These are phyloP conservation scores for Notocelia uddmanniana DNA, from an alignment of 2,888 invertebrate genomes.

Conservation along the genomic window DNA sequence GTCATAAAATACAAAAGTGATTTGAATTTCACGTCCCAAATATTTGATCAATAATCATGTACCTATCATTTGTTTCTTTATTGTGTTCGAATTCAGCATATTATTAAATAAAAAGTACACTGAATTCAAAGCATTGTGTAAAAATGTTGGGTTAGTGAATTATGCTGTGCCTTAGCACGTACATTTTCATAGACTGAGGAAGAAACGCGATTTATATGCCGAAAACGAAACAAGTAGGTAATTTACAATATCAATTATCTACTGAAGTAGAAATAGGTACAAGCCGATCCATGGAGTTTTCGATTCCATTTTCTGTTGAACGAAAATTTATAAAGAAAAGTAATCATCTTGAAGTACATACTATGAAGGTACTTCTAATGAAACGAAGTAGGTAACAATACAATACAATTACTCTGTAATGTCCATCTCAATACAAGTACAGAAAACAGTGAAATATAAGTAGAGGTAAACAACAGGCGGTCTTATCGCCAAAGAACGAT, in stretches of 20 bases:
- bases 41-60: conserved; percentile 7
- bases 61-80: not conserved
- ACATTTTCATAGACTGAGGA: not conserved
- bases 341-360: too few species aligned
- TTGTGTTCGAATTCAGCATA: not conserved
- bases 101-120: not conserved
- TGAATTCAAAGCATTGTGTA: conserved; percentile 1
- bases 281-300: not conserved
- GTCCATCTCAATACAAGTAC: too few species aligned
- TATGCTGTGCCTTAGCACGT: not conserved
- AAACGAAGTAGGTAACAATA: too few species aligned
- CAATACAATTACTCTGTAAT: too few species aligned
- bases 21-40: conserved; percentile 18
- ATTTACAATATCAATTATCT: too few species aligned
- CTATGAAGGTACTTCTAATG: too few species aligned
- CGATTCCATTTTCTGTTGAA: not conserved
- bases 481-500: too few species aligned
- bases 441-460: too few species aligned
- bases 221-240: not conserved
- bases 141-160: not conserved
- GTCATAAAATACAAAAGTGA: not conserved
- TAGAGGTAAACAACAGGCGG: too few species aligned
- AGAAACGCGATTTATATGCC: not conserved
- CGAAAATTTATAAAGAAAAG: too few species aligned
- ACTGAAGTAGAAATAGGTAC: not conserved